These are phyloP conservation scores for Syndactyla subalaris DNA, from an alignment of 2,797 vertebrate species.

Conservation along the genomic window DNA sequence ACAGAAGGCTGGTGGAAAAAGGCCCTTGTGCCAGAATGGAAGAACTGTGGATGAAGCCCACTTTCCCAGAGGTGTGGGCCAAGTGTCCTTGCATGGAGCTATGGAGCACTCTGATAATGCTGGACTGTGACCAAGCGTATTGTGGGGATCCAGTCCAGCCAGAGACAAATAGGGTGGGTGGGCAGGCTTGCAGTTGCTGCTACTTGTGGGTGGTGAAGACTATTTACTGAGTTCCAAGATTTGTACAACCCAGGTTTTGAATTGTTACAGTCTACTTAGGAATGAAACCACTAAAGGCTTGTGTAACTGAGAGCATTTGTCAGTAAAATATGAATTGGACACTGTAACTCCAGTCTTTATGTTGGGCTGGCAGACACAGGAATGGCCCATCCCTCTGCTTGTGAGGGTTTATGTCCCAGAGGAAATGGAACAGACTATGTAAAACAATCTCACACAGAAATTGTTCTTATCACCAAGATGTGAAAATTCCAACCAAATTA, in stretches of 20 bases:
- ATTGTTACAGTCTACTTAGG: background rate
- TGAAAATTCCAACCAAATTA: background rate
- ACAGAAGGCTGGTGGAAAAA: background rate
- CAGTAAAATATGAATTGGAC: background rate
- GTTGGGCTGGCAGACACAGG: background rate
- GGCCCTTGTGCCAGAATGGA: background rate
- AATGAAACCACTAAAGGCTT: background rate
- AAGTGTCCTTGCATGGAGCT: background rate
- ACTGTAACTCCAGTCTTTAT: background rate
- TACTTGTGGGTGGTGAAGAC: background rate
- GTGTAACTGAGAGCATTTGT: background rate
- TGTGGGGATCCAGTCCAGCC: background rate
- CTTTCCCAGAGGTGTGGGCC: background rate
- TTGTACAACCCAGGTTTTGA: background rate
- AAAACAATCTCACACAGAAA: background rate
- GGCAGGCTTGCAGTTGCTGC: background rate
- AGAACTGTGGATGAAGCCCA: background rate
- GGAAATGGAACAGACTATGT: background rate
- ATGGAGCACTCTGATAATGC: background rate
- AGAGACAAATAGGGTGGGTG: background rate
- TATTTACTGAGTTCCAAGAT: background rate
- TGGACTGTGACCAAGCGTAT: accelerated
- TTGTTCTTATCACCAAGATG: background rate
- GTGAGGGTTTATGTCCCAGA: background rate
- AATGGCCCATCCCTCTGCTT: background rate